phyloP scores from a whole-genome alignment of 2,113 vertebrate species.

The Ochotona princeps region DNA sequence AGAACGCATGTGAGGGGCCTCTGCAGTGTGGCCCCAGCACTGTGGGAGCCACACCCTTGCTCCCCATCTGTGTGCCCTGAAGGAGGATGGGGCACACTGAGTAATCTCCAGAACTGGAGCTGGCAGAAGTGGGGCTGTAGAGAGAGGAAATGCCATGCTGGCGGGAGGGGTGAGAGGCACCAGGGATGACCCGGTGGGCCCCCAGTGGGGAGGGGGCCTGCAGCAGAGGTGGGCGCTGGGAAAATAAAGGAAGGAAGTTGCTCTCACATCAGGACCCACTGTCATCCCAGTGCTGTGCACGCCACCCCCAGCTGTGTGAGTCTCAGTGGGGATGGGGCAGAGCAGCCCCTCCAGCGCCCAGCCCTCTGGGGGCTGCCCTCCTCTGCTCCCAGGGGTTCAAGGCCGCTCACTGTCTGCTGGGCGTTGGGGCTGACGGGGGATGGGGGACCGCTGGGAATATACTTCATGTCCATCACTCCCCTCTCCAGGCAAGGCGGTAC shows the following conservation, averaged over 20 bases:
- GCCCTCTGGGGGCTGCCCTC: neutral
- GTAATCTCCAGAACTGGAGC: neutral
- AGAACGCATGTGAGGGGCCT: too few relatives aligned
- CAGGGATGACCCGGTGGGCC: too few relatives aligned
- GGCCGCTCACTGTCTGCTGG: neutral
- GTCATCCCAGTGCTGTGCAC: too few relatives aligned
- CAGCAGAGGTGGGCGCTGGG: too few relatives aligned
- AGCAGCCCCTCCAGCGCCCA: neutral
- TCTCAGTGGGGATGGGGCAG: neutral
- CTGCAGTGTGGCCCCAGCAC: neutral
- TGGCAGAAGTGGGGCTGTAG: too few relatives aligned
- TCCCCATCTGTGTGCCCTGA: neutral
- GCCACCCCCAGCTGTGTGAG: neutral
- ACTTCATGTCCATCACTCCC: neutral
- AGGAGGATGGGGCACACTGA: rapidly evolving
- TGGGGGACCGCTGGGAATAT: neutral
- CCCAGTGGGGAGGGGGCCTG: too few relatives aligned
- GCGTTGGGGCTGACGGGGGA: neutral
- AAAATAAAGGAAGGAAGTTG: neutral
- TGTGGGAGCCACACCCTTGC: rapidly evolving
- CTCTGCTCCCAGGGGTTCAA: too few relatives aligned
- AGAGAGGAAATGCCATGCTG: neutral
- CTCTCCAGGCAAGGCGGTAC: neutral
- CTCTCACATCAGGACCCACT: neutral
- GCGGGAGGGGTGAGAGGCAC: neutral